A percentile compares a stretch with the other conserved stretches of the same genome.
phyloP scores from a whole-genome alignment of 2,113 vertebrate species.

The Petrocephalus microphthalmus region DNA sequence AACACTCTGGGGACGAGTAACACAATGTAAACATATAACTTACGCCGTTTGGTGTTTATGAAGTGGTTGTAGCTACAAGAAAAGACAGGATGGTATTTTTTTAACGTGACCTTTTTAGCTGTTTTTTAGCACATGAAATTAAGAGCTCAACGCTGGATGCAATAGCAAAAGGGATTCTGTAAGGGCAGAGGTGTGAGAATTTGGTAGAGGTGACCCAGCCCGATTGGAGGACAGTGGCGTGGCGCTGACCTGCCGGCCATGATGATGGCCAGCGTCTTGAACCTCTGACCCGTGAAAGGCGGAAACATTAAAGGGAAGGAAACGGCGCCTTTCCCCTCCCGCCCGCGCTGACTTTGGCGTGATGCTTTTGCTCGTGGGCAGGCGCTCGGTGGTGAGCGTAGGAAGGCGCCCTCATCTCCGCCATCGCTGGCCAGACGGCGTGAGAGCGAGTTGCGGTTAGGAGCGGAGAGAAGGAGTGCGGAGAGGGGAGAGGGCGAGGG shows the following conservation, averaged over 20 bases:
- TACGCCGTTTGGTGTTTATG: neutral
- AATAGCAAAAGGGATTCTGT: neutral
- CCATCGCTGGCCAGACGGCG: neutral
- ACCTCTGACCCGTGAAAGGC: neutral
- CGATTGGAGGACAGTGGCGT: neutral
- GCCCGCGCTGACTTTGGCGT: neutral
- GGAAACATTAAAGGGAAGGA: neutral
- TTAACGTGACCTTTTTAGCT: neutral
- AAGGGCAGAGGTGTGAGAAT: neutral
- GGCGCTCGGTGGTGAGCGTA: neutral
- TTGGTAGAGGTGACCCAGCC: neutral
- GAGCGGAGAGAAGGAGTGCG: neutral
- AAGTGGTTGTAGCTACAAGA: neutral
- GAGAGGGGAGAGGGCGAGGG: neutral
- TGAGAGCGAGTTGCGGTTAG: neutral
- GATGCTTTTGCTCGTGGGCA: neutral
- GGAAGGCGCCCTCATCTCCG: neutral
- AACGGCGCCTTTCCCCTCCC: neutral
- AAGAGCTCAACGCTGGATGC: neutral
- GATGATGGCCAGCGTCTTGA: neutral
- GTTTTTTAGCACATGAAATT: neutral
- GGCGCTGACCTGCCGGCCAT: neutral
- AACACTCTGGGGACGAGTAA: neutral
- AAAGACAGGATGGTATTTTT: neutral
- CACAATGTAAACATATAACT: neutral